Evolutionary conservation across 2,888 invertebrate genomes (phyloP), one percentile per base, ranked within the genome.

Genomic region (Pachycephus smyrnensis): DNA sequence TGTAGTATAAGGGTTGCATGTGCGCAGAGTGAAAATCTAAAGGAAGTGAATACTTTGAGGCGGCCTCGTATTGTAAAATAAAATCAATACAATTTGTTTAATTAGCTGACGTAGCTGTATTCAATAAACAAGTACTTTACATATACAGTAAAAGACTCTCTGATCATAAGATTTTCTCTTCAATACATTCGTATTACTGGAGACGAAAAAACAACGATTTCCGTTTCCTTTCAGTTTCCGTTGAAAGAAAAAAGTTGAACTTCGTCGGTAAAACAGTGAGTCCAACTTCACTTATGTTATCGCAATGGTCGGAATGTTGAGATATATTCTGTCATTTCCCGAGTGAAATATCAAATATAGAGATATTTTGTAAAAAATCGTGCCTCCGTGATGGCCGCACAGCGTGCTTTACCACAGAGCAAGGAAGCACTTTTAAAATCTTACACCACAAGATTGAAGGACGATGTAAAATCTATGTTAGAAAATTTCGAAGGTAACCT

Each of bases 391-490:
- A 55, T 55, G 55, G 23, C 55, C 9, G 85, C 84, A 89, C 94
- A 94, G 86, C 93, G 96, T 89, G 93, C 94, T 81, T 92, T 97
- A 81, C 96, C 98, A 0, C 98, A 98, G 92, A 97, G 97, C 83
- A 99, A 99, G 92, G 98, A 99, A 93, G 98, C 98, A 23, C 93
- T 98, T 55, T 92, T 99, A 15, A 98, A 98, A 92, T 98, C 98
- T 0, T 99, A 99, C 91, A 96, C 98, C 81, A 97, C 97, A 31
- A 94, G 98, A 80, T 93, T 99, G 74, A 98, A 98, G 92, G 98
- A 99, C 92, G 99, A 98, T 92, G 97, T 99, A 0, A 98, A 97
- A 91, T 98, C 98, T 85, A 98, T 99, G 97, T 93, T 98, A 77
- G 99, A 99, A 91, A 99, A 99, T 92, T 99, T 98, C 92, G 96